Percentiles rank a stretch among this genome's conserved stretches.
These are phyloP conservation scores for Chrysochloris asiatica DNA, from an alignment of 2,113 vertebrate species.

Conservation along the genomic window DNA sequence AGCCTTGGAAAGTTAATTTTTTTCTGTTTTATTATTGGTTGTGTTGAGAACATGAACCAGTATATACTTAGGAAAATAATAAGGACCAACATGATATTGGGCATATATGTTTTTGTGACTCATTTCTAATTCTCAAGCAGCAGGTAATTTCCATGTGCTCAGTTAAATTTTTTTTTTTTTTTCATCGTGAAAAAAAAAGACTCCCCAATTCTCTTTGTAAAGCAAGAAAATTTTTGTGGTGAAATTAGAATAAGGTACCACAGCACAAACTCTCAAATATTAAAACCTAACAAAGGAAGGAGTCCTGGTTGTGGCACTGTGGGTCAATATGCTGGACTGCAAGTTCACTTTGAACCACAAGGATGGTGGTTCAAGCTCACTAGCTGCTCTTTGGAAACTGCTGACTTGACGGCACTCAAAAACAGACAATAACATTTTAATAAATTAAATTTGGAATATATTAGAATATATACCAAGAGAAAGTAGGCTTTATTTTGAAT, in stretches of 20 bases:
- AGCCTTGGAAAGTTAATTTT: no score
- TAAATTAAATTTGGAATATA: conserved; percentile 1
- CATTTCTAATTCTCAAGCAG: conserved; percentile 35
- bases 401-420: no score
- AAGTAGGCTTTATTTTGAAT: not conserved
- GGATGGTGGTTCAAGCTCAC: no score
- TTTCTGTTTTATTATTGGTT: no score
- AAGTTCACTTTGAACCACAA: no score
- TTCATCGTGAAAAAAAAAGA: not conserved
- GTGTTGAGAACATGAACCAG: no score
- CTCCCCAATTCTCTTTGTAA: not conserved
- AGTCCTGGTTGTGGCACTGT: no score
- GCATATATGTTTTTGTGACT: conserved; percentile 20
- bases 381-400: no score
- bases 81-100: no score
- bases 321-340: no score
- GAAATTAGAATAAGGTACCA: not conserved
- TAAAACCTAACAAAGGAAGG: not conserved
- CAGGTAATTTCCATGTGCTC: not conserved
- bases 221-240: not conserved
- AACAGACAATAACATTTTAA: conserved; percentile 22
- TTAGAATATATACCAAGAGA: not conserved
- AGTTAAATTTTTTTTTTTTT: conserved; percentile 38
- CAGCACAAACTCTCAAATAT: not conserved
- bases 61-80: no score